Evolutionary conservation across 2,113 vertebrate species (phyloP).

Genomic region (Procavia capensis): DNA sequence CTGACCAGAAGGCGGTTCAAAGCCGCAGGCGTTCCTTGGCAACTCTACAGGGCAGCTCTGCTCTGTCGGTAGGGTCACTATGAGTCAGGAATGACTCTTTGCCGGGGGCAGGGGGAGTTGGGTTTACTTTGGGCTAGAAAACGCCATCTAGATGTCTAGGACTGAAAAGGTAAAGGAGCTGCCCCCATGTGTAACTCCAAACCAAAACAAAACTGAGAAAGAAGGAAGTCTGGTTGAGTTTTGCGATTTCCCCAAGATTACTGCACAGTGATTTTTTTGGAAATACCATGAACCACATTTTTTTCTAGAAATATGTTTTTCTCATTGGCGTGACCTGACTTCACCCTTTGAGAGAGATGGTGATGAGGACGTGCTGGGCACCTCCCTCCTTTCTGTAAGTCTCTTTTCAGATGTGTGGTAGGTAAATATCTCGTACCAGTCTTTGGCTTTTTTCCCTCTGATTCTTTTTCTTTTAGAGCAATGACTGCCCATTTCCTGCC

Average conservation of each 20-base stretch:
- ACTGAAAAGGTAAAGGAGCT: not conserved
- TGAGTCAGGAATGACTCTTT: too few relatives aligned
- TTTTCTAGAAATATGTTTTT: not conserved
- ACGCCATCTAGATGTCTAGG: too few relatives aligned
- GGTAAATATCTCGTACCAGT: not conserved
- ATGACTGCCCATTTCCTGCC: not conserved
- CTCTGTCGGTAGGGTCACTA: too few relatives aligned
- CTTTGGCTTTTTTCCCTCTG: not conserved
- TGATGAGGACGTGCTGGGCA: too few relatives aligned
- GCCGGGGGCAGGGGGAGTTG: too few relatives aligned
- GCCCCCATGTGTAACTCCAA: not conserved
- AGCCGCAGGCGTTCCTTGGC: too few relatives aligned
- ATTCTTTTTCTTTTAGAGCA: not conserved
- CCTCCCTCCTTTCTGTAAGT: not conserved
- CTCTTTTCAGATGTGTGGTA: not conserved
- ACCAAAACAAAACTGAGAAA: slow-evolving; percentile 48
- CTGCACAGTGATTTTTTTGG: not conserved
- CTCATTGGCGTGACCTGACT: not conserved
- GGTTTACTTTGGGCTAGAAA: too few relatives aligned
- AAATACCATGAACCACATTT: not conserved
- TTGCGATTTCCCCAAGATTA: not conserved
- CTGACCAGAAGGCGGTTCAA: too few relatives aligned
- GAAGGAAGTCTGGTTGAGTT: not conserved
- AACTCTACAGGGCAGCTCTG: too few relatives aligned
- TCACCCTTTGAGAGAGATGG: not conserved